Evolutionary conservation across 2,888 invertebrate genomes (phyloP).

Genomic region (Ctenicera cuprea): DNA sequence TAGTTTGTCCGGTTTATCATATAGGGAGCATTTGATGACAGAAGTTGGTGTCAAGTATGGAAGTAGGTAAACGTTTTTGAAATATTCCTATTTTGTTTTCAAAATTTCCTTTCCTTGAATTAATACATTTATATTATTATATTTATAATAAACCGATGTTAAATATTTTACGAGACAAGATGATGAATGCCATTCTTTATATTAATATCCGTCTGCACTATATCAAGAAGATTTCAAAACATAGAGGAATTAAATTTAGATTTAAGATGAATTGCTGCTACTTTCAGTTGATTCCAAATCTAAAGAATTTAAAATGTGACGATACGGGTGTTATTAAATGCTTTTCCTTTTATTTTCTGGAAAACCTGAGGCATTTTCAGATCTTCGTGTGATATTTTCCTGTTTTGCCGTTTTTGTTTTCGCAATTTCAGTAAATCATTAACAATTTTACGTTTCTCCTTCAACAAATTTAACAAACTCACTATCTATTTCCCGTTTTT

Average conservation of each 20-base stretch:
- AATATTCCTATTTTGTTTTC: not conserved
- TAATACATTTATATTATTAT: conserved; percentile 21
- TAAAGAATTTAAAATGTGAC: not conserved
- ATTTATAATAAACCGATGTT: conserved; percentile 32
- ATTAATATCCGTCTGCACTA: conserved; percentile 33
- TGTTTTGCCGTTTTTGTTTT: not conserved
- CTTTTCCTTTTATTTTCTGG: not conserved
- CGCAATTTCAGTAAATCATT: not conserved
- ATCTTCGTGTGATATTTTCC: not conserved
- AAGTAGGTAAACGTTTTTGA: conserved; percentile 76
- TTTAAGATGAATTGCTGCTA: not conserved
- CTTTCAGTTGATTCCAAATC: not conserved
- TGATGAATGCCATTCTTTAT: conserved; percentile 24
- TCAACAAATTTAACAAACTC: not conserved
- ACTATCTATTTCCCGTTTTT: not conserved
- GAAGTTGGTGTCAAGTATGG: conserved; percentile 82
- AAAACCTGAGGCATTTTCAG: not conserved
- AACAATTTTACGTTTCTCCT: not conserved
- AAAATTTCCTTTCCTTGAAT: not conserved
- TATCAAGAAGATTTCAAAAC: conserved; percentile 32
- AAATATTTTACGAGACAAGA: conserved; percentile 39
- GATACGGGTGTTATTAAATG: too few species aligned
- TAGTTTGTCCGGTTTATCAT: conserved; percentile 73
- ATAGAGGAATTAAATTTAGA: conserved; percentile 26
- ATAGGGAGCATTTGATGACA: conserved; percentile 79